Evolutionary conservation across 2,888 invertebrate species (phyloP).

Genomic region (Odontocerum albicorne): DNA sequence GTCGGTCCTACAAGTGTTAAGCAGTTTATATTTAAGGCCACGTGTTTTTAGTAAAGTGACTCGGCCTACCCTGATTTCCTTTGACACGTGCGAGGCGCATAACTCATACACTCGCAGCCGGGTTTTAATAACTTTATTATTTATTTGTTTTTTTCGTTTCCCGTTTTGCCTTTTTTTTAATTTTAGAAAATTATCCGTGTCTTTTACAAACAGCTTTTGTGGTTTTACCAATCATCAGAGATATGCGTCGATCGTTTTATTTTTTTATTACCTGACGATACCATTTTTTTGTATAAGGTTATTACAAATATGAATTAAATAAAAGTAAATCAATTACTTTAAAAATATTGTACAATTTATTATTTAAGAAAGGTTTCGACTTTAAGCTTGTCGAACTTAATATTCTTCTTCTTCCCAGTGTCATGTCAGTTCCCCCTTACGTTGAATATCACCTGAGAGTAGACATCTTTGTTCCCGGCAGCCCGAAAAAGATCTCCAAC

Average conservation of each 20-base stretch:
- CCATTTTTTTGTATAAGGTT: no score
- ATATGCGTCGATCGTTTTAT: slow-evolving; percentile 14
- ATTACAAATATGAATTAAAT: no score
- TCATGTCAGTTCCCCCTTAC: no score
- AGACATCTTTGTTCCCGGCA: no score
- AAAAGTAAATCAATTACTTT: no score
- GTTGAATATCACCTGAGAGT: no score
- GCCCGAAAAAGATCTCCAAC: no score
- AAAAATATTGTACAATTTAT: no score
- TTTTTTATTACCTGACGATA: no score
- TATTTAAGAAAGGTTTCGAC: no score
- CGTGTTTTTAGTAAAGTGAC: not conserved
- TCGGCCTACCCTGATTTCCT: slow-evolving; percentile 6
- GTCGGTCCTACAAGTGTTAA: not conserved
- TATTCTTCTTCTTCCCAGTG: no score
- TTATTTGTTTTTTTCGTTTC: slow-evolving; percentile 21
- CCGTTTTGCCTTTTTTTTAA: slow-evolving; percentile 5
- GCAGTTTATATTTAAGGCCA: not conserved
- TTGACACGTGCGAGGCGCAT: slow-evolving; percentile 33
- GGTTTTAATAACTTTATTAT: slow-evolving; percentile 25
- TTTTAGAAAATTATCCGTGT: slow-evolving; percentile 26
- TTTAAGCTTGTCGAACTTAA: no score
- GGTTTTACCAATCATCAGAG: not conserved
- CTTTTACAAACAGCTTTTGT: slow-evolving; percentile 26
- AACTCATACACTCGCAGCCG: slow-evolving; percentile 31